These are phyloP conservation scores for Daboia siamensis DNA, from an alignment of 2,113 vertebrate genomes.

Conservation along the genomic window DNA sequence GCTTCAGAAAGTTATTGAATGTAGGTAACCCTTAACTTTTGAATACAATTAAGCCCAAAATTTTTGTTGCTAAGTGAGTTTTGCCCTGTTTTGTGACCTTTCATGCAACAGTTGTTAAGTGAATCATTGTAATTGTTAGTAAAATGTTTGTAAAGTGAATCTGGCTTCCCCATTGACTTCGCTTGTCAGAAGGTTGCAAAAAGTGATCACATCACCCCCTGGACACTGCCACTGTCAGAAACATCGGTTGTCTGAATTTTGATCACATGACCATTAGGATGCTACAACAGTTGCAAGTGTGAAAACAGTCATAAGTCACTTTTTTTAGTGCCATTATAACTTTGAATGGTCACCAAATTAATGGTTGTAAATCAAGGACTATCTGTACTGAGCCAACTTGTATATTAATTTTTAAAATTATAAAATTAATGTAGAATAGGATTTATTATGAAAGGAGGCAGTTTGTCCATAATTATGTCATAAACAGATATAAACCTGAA, in stretches of 20 bases:
- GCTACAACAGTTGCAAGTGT: neutral
- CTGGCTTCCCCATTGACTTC: neutral
- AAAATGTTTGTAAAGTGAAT: neutral
- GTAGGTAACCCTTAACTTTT: neutral
- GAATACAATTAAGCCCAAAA: neutral
- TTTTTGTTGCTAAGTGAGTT: neutral
- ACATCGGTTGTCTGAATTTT: too few species aligned
- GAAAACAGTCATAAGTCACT: neutral
- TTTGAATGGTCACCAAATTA: neutral
- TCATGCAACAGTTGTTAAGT: neutral
- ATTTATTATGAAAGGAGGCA: neutral
- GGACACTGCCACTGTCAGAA: too few species aligned
- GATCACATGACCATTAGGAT: neutral
- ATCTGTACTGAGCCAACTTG: neutral
- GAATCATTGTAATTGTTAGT: neutral
- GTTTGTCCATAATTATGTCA: neutral
- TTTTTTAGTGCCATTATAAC: neutral
- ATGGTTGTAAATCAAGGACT: neutral
- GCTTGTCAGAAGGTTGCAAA: neutral
- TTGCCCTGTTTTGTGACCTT: neutral
- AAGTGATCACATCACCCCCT: too few species aligned
- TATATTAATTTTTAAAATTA: neutral
- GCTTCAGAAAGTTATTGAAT: neutral
- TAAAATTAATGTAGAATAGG: neutral
- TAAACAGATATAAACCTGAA: neutral